phyloP scores from a whole-genome alignment of 2,113 vertebrate genomes.

The Caranx melampygus region DNA sequence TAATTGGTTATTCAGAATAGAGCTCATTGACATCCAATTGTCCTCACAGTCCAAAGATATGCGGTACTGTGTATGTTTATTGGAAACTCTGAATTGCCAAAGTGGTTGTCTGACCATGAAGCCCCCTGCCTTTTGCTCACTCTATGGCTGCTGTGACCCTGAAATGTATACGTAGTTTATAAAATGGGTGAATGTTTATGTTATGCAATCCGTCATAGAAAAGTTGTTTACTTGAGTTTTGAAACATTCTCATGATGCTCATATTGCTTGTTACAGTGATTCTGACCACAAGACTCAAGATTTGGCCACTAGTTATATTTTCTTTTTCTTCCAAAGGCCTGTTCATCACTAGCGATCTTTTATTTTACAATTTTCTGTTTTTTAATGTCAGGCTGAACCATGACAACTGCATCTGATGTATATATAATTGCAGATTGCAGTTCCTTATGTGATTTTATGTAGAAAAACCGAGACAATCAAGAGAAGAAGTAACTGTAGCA shows the following conservation, averaged over 20 bases:
- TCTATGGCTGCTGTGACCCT: background rate
- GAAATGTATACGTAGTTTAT: conserved; percentile 3
- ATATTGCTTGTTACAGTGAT: background rate
- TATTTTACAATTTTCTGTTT: background rate
- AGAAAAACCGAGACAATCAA: conserved; percentile 14
- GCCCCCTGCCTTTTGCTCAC: background rate
- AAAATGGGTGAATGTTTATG: background rate
- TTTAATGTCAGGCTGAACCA: background rate
- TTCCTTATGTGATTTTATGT: background rate
- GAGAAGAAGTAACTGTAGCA: conserved; percentile 18
- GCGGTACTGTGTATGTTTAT: background rate
- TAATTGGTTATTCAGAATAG: background rate
- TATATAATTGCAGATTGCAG: background rate
- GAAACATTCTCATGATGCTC: background rate
- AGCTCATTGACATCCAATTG: background rate
- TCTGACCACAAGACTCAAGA: background rate
- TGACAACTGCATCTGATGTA: background rate
- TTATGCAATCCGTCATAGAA: background rate
- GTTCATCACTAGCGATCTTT: background rate
- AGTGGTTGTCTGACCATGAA: background rate
- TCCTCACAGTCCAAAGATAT: background rate
- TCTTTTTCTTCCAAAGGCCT: background rate
- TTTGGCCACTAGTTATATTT: background rate
- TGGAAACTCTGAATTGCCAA: background rate
- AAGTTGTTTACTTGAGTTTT: background rate